Conservation (phyloP, 2,888 invertebrate species). For the Stenodema calcarata region DNA sequence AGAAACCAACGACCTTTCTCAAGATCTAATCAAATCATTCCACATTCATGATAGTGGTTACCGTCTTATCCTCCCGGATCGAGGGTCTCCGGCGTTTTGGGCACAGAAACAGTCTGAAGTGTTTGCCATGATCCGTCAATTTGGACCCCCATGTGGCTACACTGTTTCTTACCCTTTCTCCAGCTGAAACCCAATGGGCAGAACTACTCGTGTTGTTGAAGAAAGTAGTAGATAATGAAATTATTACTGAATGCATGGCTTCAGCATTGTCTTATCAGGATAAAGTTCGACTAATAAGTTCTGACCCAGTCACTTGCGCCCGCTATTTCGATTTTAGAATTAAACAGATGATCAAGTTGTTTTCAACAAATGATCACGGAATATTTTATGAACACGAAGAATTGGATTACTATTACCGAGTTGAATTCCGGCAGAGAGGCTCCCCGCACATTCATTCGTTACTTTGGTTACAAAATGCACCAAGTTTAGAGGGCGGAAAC, state of each 20-base stretch:
- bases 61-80: constrained; percentile 14
- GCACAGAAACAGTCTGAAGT: constrained; percentile 56
- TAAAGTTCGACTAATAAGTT: constrained; percentile 55
- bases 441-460: constrained; percentile 58
- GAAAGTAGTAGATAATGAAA: not conserved
- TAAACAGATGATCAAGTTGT: constrained; percentile 8
- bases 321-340: constrained; percentile 46
- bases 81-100: constrained; percentile 56
- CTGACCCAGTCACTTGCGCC: constrained; percentile 57
- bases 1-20: not conserved
- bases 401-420: constrained; percentile 56
- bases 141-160: constrained; percentile 55
- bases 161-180: constrained; percentile 55
- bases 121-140: constrained; percentile 55
- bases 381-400: not conserved
- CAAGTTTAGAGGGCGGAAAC: constrained; percentile 45
- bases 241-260: constrained; percentile 51
- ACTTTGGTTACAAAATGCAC: constrained; percentile 58
- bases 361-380: not conserved
- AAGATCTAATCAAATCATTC: not conserved
- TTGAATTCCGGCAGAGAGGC: constrained; percentile 59
- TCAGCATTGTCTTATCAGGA: constrained; percentile 40
- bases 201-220: constrained; percentile 50
- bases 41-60: not conserved
- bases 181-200: constrained; percentile 54